Evolutionary conservation across 2,797 vertebrate genomes (phyloP), one percentile per base, ranked within the genome.

Genomic region (Echiichthys vipera): DNA sequence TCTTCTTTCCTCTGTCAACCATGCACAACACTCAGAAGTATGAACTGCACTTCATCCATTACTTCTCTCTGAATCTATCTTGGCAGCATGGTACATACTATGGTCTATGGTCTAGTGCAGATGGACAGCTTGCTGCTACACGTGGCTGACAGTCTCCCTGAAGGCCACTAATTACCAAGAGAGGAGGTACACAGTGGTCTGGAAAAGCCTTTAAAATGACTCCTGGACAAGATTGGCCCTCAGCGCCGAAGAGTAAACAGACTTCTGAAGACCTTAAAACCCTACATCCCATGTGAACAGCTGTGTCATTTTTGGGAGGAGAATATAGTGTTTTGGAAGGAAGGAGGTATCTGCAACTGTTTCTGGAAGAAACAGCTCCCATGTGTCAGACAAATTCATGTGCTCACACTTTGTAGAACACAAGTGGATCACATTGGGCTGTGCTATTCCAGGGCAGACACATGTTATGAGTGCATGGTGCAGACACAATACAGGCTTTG

Each of bases 201-300:
- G 87, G 84, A 81, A 85, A 84, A 82, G 20, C 61, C 30, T 74
- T 83, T 62, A 78, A 74, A 87, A 77, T 81, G 75, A 67, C 63
- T 78, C 56, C 17, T 61, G 40, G 65, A 80, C 30, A 43, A 63
- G 25, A 51, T 37, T 57, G 54, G 30, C 50, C 46, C 50, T 61
- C 47, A 58, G 42, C 32, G 61, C 59, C 6, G 3, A 18, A 66
- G 45, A 36, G 57, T 70, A 77, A 87, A 83, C 73, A 79, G 51
- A 53, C 30, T 43, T 78, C 20, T 71, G 55, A 75, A 61, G 69
- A 69, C 34, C 20, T 76, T 42, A 37, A 66, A 76, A 65, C 51
- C 53, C 15, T 50, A 27, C 55, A 56, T 75, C 54, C 74, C 77
- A 80, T 62, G 6, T 82, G 77, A 50, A 69, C 25, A 47, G 74